Base-by-base conservation (phyloP, 2,888 invertebrate species). In the Crematogaster levior region DNA sequence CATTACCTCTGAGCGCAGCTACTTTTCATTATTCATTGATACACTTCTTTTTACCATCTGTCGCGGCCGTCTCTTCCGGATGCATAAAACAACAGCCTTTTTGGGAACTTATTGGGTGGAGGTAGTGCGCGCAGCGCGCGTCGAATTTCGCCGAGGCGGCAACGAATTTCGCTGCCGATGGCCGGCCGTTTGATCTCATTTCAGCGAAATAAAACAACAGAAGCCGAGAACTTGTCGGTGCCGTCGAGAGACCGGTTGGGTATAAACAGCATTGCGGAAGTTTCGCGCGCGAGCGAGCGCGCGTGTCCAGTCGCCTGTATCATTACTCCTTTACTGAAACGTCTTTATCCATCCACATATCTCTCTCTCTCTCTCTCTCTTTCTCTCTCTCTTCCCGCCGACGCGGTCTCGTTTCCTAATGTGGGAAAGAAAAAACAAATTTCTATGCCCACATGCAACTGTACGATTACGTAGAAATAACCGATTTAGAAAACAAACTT, bases 231-330 rank as follows among this genome's bases (percentile, higher is more conserved):
- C 60, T 73, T 68, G 84, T 75, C 82, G 90, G 82, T 85, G 86
- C 84, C 87, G 72, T 82, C 24, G 74, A 74, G 74, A 82, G 89
- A 91, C 91, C 89, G 90, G 87, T 91, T 87, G 88, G 82, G 80
- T 86, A 85, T 89, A 87, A 88, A 87, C 86, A 86, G 89, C 88
- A 87, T 84, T 86, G 88, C 90, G 91, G 91, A 91, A 91, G 91
- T 89, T 88, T 88, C 87, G 85, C 77, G 84, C 84, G 87, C 90
- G 89, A 91, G 90, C 90, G 91, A 83, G 86, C 91, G 89, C 91
- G 89, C 91, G 91, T 91, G 91, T 91, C 90, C 88, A 84, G 79
- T 85, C 86, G 83, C 86, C 87, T 90, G 88, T 90, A 90, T 91
- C 91, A 91, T 91, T 91, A 90, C 85, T 91, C 84, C 85, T 84